Evolutionary conservation across 92 coral and sea anemone species (phyloP).

Genomic region (Isaurus tuberculatus): DNA sequence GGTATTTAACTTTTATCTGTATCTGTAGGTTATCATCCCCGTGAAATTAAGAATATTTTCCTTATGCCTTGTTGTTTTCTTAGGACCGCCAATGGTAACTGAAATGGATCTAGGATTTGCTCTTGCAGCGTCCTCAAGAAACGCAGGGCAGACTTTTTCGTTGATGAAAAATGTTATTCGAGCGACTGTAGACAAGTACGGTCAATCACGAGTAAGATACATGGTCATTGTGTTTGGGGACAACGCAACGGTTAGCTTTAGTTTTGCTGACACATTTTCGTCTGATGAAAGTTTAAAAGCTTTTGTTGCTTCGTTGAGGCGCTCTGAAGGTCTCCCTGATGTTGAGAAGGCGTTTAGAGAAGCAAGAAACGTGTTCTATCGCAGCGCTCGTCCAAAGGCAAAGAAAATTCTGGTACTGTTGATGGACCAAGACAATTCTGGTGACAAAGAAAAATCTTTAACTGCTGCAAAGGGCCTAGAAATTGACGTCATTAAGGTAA

Average conservation of each 20-base stretch:
- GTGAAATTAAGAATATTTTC: not conserved
- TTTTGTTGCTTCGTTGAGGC: not conserved
- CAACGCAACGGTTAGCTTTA: conserved; percentile 21
- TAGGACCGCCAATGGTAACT: conserved; percentile 21
- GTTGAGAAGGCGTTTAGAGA: conserved; percentile 68
- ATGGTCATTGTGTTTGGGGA: conserved; percentile 32
- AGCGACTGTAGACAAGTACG: conserved; percentile 39
- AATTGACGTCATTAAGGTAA: conserved; percentile 31
- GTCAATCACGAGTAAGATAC: conserved; percentile 25
- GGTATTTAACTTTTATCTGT: no score
- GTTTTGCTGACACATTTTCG: conserved; percentile 38
- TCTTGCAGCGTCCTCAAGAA: conserved; percentile 7
- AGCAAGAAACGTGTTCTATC: conserved; percentile 68
- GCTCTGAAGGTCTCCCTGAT: conserved; percentile 61
- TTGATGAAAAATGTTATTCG: conserved; percentile 24
- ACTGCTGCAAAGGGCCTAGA: conserved; percentile 32
- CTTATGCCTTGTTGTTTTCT: not conserved
- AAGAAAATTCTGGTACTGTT: conserved; percentile 85
- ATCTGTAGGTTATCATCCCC: no score
- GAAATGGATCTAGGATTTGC: conserved; percentile 34
- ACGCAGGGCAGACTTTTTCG: conserved; percentile 10
- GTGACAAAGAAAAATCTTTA: conserved; percentile 17
- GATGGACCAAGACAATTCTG: conserved; percentile 61
- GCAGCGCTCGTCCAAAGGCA: conserved; percentile 73
- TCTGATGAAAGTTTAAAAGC: conserved; percentile 15